Percentiles rank a stretch among this genome's conserved stretches.
Evolutionary conservation across 2,888 invertebrate genomes (phyloP).

Genomic region (Stenichneumon culpator): DNA sequence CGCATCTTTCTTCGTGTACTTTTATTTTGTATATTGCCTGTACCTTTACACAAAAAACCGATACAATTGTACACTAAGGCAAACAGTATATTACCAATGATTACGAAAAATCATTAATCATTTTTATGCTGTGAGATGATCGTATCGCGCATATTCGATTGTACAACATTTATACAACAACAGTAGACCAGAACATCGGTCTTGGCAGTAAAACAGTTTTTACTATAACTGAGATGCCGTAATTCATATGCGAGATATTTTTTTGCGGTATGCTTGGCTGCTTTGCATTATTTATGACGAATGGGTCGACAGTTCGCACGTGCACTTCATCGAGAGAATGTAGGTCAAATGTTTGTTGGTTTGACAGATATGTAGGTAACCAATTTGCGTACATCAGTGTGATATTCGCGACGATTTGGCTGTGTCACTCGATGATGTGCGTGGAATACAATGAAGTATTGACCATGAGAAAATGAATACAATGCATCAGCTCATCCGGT

Average conservation of each 20-base stretch:
- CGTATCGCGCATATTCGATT: no score
- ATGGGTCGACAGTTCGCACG: neutral
- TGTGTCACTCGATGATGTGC: neutral
- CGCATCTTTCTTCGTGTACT: no score
- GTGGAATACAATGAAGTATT: neutral
- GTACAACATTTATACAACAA: no score
- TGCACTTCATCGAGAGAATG: neutral
- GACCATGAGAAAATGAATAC: neutral
- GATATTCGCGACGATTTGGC: neutral
- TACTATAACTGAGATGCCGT: neutral
- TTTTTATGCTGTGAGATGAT: no score
- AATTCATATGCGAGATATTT: neutral
- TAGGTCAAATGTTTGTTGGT: neutral
- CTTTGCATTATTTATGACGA: neutral
- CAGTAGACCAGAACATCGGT: no score
- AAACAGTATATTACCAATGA: no score
- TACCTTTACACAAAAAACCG: no score
- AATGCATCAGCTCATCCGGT: neutral
- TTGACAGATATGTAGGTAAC: neutral
- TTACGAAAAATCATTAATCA: no score
- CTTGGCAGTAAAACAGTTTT: neutral
- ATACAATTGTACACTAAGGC: no score
- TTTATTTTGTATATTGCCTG: no score
- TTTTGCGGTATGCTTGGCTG: neutral
- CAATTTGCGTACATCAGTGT: neutral